A percentile compares a stretch with the other conserved stretches of the same genome.
Evolutionary conservation across 2,888 invertebrate species (phyloP).

Genomic region (Ennomos fuscantarius): DNA sequence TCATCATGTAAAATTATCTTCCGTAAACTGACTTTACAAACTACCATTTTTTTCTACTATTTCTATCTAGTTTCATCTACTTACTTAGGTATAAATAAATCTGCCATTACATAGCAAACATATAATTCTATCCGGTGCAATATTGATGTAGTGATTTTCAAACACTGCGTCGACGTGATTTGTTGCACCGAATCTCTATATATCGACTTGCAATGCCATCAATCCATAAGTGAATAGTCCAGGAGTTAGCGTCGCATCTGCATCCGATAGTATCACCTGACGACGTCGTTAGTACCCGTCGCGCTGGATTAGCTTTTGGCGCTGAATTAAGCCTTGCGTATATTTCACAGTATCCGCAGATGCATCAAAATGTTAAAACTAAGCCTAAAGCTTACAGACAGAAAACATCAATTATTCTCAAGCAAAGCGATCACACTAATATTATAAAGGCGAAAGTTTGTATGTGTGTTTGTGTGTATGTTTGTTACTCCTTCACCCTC

Average conservation of each 20-base stretch:
- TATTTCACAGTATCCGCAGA: conserved; percentile 28
- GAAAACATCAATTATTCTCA: too few species aligned
- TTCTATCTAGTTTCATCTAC: too few species aligned
- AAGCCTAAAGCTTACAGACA: too few species aligned
- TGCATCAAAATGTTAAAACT: neutral
- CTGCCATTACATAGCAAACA: too few species aligned
- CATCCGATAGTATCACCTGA: conserved; percentile 71
- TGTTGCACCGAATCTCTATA: conserved; percentile 52
- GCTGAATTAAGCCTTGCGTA: conserved; percentile 50
- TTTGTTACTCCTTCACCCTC: too few species aligned
- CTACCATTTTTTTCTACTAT: too few species aligned
- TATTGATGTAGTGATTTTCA: conserved; percentile 46
- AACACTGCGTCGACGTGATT: conserved; percentile 54
- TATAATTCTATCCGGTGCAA: conserved; percentile 37
- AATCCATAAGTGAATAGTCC: conserved; percentile 71
- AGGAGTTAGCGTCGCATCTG: conserved; percentile 61
- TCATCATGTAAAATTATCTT: too few species aligned
- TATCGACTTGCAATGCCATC: conserved; percentile 71
- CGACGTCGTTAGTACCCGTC: conserved; percentile 75
- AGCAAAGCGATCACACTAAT: too few species aligned
- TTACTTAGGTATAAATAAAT: too few species aligned
- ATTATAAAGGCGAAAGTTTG: too few species aligned
- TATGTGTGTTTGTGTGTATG: too few species aligned
- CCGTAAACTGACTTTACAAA: too few species aligned
- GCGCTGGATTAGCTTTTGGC: conserved; percentile 57